Conservation (phyloP, 1,140 invertebrate genomes). For the Drosophila asahinai region DNA sequence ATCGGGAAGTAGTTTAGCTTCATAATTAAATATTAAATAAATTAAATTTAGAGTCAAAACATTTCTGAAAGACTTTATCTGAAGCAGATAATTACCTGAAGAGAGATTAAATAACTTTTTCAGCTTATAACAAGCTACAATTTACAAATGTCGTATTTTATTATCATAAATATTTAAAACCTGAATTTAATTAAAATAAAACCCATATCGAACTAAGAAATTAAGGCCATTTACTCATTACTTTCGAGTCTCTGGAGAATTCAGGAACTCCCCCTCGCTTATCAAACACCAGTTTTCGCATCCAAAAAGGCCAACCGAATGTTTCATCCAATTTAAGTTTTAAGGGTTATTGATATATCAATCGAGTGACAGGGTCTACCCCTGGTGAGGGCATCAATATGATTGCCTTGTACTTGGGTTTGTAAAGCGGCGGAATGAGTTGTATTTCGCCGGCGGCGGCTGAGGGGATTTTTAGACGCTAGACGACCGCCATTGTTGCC, state of each 20-base stretch:
- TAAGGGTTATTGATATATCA: conserved; percentile 37
- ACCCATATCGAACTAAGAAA: background rate
- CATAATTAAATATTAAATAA: too few relatives aligned
- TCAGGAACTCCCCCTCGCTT: too few relatives aligned
- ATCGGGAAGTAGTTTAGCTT: too few relatives aligned
- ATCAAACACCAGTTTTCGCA: background rate
- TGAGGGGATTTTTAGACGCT: conserved; percentile 16
- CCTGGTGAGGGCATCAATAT: conserved; percentile 41
- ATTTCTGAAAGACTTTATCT: too few relatives aligned
- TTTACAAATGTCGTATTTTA: too few relatives aligned
- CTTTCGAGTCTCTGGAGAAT: conserved; percentile 5
- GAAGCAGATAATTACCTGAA: too few relatives aligned
- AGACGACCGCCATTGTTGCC: conserved; percentile 56
- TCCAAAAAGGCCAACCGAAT: conserved; percentile 3
- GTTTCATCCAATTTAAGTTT: conserved; percentile 24
- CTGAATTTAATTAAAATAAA: conserved; percentile 2
- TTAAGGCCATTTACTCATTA: background rate
- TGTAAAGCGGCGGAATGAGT: conserved; percentile 33
- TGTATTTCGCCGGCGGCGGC: background rate
- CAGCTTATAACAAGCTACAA: too few relatives aligned
- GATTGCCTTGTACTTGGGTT: conserved; percentile 44
- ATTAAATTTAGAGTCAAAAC: too few relatives aligned
- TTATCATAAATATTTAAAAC: background rate
- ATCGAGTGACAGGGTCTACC: conserved; percentile 26
- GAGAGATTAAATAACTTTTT: too few relatives aligned